Conservation (phyloP, 2,888 invertebrate genomes). For the Orchestes rusci region DNA sequence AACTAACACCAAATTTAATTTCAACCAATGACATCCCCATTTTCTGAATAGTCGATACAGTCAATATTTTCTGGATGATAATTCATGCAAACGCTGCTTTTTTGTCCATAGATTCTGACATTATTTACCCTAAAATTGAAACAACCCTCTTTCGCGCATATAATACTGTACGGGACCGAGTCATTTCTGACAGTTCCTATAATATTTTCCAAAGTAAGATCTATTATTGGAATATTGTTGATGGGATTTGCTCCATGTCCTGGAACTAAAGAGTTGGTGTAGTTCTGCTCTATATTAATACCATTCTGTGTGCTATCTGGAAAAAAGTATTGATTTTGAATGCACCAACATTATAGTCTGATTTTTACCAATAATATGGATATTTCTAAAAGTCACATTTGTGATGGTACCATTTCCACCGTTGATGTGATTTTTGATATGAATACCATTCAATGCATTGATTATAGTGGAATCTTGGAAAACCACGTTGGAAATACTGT, state of each 20-base stretch:
- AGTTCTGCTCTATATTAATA: constrained; percentile 19
- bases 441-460: constrained; percentile 20
- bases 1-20: too few species aligned
- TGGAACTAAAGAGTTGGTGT: constrained; percentile 12
- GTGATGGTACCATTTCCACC: constrained; percentile 13
- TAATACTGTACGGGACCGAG: constrained; percentile 15
- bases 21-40: too few species aligned
- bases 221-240: constrained; percentile 15
- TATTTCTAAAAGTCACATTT: constrained; percentile 21
- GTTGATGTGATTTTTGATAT: constrained; percentile 20
- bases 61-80: constrained; percentile 14
- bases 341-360: not conserved
- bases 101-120: constrained; percentile 8
- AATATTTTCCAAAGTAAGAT: constrained; percentile 10
- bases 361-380: constrained; percentile 13
- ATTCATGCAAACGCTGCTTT: constrained; percentile 13
- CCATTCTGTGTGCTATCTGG: constrained; percentile 14
- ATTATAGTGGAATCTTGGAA: constrained; percentile 17
- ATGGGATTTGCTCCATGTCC: constrained; percentile 11
- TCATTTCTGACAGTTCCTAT: constrained; percentile 11
- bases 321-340: not conserved
- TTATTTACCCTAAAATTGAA: constrained; percentile 13
- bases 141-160: constrained; percentile 18
- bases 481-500: constrained; percentile 12
- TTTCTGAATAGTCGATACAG: constrained; percentile 16